These are phyloP conservation scores for Rhineura floridana DNA, from an alignment of 2,113 vertebrate species.

Conservation along the genomic window DNA sequence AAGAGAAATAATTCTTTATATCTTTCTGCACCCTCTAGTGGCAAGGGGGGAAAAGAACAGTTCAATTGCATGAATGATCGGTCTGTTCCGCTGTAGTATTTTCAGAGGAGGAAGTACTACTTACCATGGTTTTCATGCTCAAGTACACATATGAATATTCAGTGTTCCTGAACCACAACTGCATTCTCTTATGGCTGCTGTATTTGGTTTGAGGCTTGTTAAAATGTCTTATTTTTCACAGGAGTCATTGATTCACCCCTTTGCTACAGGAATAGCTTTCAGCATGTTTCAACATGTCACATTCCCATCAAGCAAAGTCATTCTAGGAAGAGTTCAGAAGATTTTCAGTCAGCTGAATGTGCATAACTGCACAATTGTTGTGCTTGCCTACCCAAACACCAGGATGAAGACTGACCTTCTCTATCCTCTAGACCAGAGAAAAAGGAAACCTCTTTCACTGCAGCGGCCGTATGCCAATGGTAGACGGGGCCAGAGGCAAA, in stretches of 20 bases:
- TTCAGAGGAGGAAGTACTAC: not conserved
- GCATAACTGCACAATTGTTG: not conserved
- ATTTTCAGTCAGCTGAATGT: not conserved
- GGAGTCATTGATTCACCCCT: not conserved
- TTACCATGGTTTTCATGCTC: not conserved
- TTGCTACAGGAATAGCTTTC: constrained; percentile 14
- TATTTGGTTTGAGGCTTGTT: not conserved
- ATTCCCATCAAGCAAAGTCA: not conserved
- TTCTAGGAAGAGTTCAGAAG: constrained; percentile 16
- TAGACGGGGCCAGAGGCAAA: too few relatives aligned
- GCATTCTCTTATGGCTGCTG: not conserved
- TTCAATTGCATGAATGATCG: not conserved
- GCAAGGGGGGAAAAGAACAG: not conserved
- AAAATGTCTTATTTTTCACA: not conserved
- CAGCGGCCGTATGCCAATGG: too few relatives aligned
- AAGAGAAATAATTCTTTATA: not conserved
- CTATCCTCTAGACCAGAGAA: not conserved
- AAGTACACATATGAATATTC: not conserved
- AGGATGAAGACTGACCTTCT: constrained; percentile 55
- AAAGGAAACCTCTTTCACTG: too few relatives aligned
- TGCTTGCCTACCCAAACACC: not conserved
- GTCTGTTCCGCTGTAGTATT: not conserved
- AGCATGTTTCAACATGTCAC: too few relatives aligned
- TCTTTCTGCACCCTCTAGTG: constrained; percentile 21
- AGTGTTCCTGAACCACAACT: not conserved